Conservation (phyloP, 2,888 invertebrate species). For the Drosophila fungiperda region DNA sequence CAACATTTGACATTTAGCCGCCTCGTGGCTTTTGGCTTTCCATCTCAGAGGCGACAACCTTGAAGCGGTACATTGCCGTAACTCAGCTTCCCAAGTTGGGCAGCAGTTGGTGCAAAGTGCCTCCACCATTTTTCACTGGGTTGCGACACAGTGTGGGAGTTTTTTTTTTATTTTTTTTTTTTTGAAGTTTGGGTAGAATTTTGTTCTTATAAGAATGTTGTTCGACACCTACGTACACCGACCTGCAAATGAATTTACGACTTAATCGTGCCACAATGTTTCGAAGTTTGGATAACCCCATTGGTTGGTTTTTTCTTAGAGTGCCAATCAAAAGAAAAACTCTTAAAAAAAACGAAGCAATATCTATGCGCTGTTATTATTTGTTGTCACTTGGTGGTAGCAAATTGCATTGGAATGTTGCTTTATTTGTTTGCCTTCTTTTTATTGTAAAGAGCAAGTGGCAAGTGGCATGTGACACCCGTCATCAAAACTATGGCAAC, state of each 20-base stretch:
- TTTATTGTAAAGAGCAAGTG: slow-evolving; percentile 32
- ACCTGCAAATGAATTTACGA: slow-evolving; percentile 46
- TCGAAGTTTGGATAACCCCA: slow-evolving; percentile 13
- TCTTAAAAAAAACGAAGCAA: slow-evolving; percentile 33
- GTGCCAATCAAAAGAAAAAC: neutral
- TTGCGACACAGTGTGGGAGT: slow-evolving; percentile 32
- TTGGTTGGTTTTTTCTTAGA: slow-evolving; percentile 30
- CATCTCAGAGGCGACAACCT: slow-evolving; percentile 49
- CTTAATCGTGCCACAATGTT: slow-evolving; percentile 52
- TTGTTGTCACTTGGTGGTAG: slow-evolving; percentile 41
- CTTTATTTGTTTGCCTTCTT: slow-evolving; percentile 45
- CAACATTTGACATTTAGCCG: slow-evolving; percentile 57
- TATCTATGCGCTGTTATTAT: slow-evolving; percentile 35
- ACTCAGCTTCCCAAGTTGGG: neutral
- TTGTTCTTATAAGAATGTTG: slow-evolving; percentile 46
- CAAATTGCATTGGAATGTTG: slow-evolving; percentile 61
- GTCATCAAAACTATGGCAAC: slow-evolving; percentile 31
- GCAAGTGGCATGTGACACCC: slow-evolving; percentile 22
- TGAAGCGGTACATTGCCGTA: slow-evolving; percentile 27
- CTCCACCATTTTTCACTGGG: neutral
- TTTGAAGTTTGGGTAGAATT: slow-evolving; percentile 35
- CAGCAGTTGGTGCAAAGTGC: slow-evolving; percentile 8
- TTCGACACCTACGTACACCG: slow-evolving; percentile 53
- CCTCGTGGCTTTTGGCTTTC: slow-evolving; percentile 38
- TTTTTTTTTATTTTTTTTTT: neutral